These are phyloP conservation scores for Mercenaria mercenaria DNA, from an alignment of 1,140 invertebrate genomes.

Conservation along the genomic window DNA sequence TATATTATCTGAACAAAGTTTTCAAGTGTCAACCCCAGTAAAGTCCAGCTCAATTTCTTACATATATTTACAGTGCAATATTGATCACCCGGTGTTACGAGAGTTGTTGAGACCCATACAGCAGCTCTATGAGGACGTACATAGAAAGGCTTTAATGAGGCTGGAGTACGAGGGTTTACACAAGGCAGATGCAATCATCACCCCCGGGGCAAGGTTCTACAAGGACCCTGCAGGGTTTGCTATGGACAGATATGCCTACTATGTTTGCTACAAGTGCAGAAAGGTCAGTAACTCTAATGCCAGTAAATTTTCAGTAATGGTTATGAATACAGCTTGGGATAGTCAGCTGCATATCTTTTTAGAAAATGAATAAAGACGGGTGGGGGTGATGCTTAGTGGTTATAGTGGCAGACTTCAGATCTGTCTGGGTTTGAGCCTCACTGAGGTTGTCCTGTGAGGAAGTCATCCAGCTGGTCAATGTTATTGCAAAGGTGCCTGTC, in stretches of 20 bases:
- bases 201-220: conserved; percentile 89
- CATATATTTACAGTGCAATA: conserved; percentile 90
- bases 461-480: too few species aligned
- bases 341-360: too few species aligned
- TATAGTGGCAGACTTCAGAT: too few species aligned
- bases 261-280: conserved; percentile 98
- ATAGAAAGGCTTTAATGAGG: conserved; percentile 97
- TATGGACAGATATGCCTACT: conserved; percentile 99
- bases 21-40: too few species aligned
- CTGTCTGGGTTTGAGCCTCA: too few species aligned
- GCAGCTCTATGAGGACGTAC: conserved; percentile 95
- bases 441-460: too few species aligned
- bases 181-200: conserved; percentile 91
- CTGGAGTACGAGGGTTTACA: conserved; percentile 98
- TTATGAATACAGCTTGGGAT: too few species aligned
- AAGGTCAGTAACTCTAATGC: conserved; percentile 89
- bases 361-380: too few species aligned
- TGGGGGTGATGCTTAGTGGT: too few species aligned
- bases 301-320: neutral
- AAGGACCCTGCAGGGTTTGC: conserved; percentile 95
- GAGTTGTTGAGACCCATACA: conserved; percentile 93
- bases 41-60: too few species aligned
- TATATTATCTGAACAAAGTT: too few species aligned
- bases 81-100: conserved; percentile 92
- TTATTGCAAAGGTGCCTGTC: too few species aligned